Evolutionary conservation across 2,113 vertebrate genomes (phyloP).

Genomic region (Heterochromis multidens): DNA sequence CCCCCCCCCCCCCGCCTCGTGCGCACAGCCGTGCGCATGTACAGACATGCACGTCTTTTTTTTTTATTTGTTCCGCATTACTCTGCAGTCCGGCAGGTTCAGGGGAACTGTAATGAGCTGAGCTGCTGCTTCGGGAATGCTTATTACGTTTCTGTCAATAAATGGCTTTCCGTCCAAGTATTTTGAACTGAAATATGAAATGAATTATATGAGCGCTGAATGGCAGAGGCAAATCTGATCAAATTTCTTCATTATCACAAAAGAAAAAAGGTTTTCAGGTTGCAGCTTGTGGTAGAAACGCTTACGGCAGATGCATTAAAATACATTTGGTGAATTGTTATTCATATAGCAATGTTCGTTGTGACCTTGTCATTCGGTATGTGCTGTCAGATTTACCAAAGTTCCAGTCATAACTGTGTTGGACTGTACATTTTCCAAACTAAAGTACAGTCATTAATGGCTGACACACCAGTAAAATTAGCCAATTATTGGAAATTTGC

Average conservation of each 20-base stretch:
- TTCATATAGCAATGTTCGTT: neutral
- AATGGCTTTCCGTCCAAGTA: neutral
- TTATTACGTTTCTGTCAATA: slow-evolving; percentile 40
- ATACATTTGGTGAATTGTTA: neutral
- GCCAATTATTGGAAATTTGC: neutral
- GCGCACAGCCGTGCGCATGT: neutral
- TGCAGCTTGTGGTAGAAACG: neutral
- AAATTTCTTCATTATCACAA: slow-evolving; percentile 5
- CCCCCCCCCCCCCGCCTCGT: neutral
- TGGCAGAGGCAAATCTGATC: neutral
- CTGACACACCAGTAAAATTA: neutral
- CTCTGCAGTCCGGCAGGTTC: neutral
- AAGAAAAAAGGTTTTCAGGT: slow-evolving; percentile 1
- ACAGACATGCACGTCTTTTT: neutral
- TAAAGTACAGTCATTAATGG: neutral
- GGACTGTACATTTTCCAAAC: neutral
- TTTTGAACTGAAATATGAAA: slow-evolving; percentile 23
- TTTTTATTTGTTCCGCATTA: neutral
- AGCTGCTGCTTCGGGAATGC: slow-evolving; percentile 17
- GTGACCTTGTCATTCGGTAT: neutral
- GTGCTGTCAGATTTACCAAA: slow-evolving; percentile 1
- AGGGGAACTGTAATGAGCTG: slow-evolving; percentile 7
- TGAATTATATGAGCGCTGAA: neutral
- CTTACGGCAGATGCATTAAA: neutral
- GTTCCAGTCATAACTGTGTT: neutral